phyloP scores from a whole-genome alignment of 1,140 invertebrate genomes.

The Drosophila varians region DNA sequence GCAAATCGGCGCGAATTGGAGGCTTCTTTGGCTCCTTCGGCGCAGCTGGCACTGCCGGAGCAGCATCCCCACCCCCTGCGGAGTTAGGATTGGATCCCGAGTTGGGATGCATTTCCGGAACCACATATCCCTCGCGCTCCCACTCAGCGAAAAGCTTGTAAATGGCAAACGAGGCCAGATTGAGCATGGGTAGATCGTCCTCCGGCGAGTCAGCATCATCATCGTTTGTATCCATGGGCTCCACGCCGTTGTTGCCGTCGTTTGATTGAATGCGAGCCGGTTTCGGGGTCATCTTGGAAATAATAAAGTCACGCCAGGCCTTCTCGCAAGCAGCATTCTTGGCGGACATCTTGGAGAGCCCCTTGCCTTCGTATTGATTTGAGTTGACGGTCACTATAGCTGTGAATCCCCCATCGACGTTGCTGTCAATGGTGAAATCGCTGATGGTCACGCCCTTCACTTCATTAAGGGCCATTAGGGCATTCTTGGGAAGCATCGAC shows the following conservation, averaged over 20 bases:
- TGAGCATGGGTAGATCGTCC: slow-evolving; percentile 89
- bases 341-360: slow-evolving; percentile 85
- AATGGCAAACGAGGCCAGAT: slow-evolving; percentile 89
- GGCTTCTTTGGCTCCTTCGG: slow-evolving; percentile 83
- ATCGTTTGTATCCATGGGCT: slow-evolving; percentile 48
- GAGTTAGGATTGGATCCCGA: slow-evolving; percentile 14
- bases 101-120: slow-evolving; percentile 84
- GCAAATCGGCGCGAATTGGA: slow-evolving; percentile 84
- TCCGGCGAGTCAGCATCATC: slow-evolving; percentile 66
- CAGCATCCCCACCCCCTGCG: slow-evolving; percentile 51
- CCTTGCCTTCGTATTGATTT: slow-evolving; percentile 75
- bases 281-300: slow-evolving; percentile 87
- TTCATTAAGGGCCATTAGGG: slow-evolving; percentile 94
- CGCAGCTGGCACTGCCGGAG: slow-evolving; percentile 5
- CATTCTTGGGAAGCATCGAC: slow-evolving; percentile 91
- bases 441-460: slow-evolving; percentile 85
- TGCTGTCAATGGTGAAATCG: slow-evolving; percentile 76
- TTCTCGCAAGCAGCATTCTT: slow-evolving; percentile 89
- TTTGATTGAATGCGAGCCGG: slow-evolving; percentile 2
- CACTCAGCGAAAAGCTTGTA: slow-evolving; percentile 91
- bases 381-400: slow-evolving; percentile 77
- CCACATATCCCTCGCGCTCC: slow-evolving; percentile 88
- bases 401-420: slow-evolving; percentile 71
- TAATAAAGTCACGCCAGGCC: slow-evolving; percentile 88
- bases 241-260: slow-evolving; percentile 25